A percentile compares a stretch with the other conserved stretches of the same genome.
Conservation (phyloP, 23 tunicate genomes). For the Trididemnum clinides region DNA sequence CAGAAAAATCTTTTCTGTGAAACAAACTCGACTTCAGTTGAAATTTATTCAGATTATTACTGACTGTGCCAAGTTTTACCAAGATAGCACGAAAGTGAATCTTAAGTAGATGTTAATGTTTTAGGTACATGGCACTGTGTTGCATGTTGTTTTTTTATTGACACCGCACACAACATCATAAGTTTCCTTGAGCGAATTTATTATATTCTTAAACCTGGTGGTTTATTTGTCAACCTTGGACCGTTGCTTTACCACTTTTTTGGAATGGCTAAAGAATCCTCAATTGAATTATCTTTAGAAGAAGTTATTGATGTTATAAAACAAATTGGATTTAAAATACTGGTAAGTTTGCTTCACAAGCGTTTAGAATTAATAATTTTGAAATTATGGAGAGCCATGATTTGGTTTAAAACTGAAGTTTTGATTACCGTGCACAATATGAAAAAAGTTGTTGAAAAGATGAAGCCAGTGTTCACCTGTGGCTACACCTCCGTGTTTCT, state of each 20-base stretch:
- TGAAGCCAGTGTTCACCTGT: too few species aligned
- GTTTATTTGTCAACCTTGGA: constrained; percentile 90
- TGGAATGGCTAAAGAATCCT: constrained; percentile 71
- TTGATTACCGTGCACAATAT: too few species aligned
- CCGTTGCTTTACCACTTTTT: constrained; percentile 90
- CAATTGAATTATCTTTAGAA: constrained; percentile 85
- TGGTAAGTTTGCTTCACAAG: constrained; percentile 23
- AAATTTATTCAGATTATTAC: too few species aligned
- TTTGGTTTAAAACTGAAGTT: background rate
- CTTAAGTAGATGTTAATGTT: background rate
- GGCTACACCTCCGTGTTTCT: too few species aligned
- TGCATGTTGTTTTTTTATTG: constrained; percentile 89
- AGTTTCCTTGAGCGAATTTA: constrained; percentile 71
- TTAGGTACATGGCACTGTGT: constrained; percentile 78
- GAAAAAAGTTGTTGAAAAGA: too few species aligned
- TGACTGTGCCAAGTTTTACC: too few species aligned
- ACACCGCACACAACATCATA: constrained; percentile 92
- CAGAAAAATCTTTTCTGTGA: too few species aligned
- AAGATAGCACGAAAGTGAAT: too few species aligned
- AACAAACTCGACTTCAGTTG: too few species aligned
- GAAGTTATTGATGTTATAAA: constrained; percentile 59
- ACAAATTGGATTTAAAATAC: constrained; percentile 69
- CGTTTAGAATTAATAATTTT: background rate
- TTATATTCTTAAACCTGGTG: constrained; percentile 84
- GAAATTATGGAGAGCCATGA: background rate